Base-by-base conservation (phyloP, 2,888 invertebrate genomes). In the Latrodectus hesperus region DNA sequence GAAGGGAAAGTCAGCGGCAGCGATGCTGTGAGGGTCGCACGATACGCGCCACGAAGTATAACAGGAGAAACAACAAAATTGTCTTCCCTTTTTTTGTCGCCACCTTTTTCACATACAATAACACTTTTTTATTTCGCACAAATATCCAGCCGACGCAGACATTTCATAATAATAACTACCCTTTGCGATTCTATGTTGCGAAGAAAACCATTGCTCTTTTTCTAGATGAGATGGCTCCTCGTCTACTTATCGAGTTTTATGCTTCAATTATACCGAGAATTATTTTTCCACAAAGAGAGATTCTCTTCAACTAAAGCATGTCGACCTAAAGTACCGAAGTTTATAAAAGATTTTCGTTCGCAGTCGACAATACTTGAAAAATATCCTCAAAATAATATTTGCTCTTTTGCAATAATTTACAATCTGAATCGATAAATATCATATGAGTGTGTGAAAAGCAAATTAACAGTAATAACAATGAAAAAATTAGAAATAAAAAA, bases 41-140 rank as follows among this genome's bases (percentile, higher is more conserved):
- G 81, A 67, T 55, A 81, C 73, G 86, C 86, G 60, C 86, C 53
- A 55, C 77, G 72, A 73, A 87, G 81, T 87, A 81, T 70, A 87
- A 87, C 86, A 77, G n/a, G 75, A 81, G 68, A 77, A 70, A 64
- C 75, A 77, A 73, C 80, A 86, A 79, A 64, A 72, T 76, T 73
- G 74, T 73, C 60, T 72, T 67, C 22, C 64, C 75, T 82, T 79
- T 83, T 79, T 65, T 38, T 16, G 51, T 67, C 76, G 11, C 26
- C 51, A 67, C 64, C 38, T 70, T 81, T 86, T 77, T 81, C 78
- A n/a, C 16, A 38, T 16, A 51, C 76, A 16, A 60, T 49, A 60
- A 68, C 53, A 53, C 53, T 70, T 70, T 49, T 75, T 64, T 64
- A 16, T 14, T 51, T 38, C 67, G 26, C n/a, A 65, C 26, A 77